Evolutionary conservation across 2,797 vertebrate genomes (phyloP), one percentile per base, ranked within the genome.

Genomic region (Lacerta viridis): DNA sequence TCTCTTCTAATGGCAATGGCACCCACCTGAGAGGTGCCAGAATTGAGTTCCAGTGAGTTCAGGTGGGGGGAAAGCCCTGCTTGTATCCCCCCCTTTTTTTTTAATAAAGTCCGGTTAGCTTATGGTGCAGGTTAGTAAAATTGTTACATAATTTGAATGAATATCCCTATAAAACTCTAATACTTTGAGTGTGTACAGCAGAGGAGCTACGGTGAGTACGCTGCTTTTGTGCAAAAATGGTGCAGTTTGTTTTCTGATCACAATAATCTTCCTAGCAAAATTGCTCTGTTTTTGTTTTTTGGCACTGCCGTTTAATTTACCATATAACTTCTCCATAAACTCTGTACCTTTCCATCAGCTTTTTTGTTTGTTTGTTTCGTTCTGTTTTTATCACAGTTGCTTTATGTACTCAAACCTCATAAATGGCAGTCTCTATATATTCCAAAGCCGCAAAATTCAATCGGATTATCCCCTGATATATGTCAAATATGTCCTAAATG

Each of bases 371-470:
- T 43, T 55, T 15, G 50, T 55, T 55, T 15, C 50, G 1, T 15
- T 55, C 50, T 55, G 50, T 55, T 55, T 94, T 88, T 91, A 80
- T 88, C 87, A 85, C 23, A 68, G 64, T 88, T 74, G 4, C 90
- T 95, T 94, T 82, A 92, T 76, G 75, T 91, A 75, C 85, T 94
- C 89, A 80, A 25, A 90, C 46, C 91, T 95, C 89, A 93, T 91
- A 94, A 96, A 94, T 90, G 83, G 80, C 86, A 83, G 86, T 92
- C 89, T 93, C 86, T 79, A 88, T 94, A 87, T 83, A 89, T 74
- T 88, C 64, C 87, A 77, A 93, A 94, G 90, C n/a, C 89, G 61
- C 93, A 96, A 90, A 91, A 94, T 88, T 94, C 90, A 93, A 88
- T 95, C 91, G 91, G 84, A 93, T 88, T 92, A 91, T 68, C 36